Base-by-base conservation (phyloP, 1,140 invertebrate species). In the Leptestheria dahalacensis region DNA sequence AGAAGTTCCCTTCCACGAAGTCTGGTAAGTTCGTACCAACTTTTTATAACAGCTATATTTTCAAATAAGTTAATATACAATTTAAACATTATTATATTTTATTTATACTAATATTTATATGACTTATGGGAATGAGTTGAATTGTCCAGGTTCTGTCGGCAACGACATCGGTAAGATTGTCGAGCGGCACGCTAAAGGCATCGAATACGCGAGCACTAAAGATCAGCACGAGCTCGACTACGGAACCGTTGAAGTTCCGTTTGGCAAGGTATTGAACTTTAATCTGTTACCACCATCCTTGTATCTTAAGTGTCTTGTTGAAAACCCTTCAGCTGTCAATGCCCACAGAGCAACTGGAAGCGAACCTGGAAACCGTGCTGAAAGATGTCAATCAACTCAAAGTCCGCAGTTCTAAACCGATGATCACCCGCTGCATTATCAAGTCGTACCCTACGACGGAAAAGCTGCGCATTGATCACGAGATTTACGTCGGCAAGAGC, bases 211-310 rank as follows among this genome's bases (percentile, higher is more conserved):
- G 47, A 79, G 78, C 0, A 58, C 67, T 4, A 81, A 78, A 64
- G 82, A 87, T 69, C 77, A 81, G 55, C 64, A 74, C 61, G 79
- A 84, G 66, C 74, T 78, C 63, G 79, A 83, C 68, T 89, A 81
- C 73, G 86, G 82, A 2, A 68, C 70, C 29, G 76, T 85, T 47
- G 73, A 80, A 56, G 71, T 82, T 11, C 68, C 75, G 20, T 73
- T 89, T 66, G 87, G 87, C 64, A 78, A 70, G 61, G 83, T 86
- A 75, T 74, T 71, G 67, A 15, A 60, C 47, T 60, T 46, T 46
- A n/a, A n/a, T 61, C 63, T 18, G 18, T 33, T 49, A 53, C n/a
- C 18, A 11, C 33, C 41, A 20, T 15, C 2, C 47, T 53, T 61
- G 11, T 15, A 54, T 20, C 33, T 47, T 47, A 6, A 1, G n/a